Evolutionary conservation across 2,113 vertebrate species (phyloP).

Genomic region (Picathartes gymnocephalus): DNA sequence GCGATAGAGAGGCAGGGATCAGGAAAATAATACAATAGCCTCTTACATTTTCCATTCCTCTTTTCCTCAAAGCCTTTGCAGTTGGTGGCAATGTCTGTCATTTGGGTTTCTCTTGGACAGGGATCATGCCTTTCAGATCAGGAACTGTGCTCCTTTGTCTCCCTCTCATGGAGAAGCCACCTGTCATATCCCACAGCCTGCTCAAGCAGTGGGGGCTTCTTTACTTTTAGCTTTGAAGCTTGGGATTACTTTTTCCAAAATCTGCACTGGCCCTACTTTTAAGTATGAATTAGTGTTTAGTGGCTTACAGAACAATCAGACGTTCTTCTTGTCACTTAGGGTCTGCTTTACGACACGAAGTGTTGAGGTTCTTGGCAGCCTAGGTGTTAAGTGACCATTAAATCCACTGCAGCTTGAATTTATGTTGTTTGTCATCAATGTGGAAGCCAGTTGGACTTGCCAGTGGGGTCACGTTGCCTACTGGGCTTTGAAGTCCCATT

Average conservation of each 20-base stretch:
- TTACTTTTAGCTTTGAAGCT: background rate
- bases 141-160: background rate
- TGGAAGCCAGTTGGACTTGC: background rate
- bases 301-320: background rate
- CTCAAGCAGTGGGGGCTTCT: background rate
- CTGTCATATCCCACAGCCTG: background rate
- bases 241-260: background rate
- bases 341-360: background rate
- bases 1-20: background rate
- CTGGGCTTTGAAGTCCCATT: background rate
- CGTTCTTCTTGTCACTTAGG: background rate
- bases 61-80: background rate
- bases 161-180: background rate
- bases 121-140: background rate
- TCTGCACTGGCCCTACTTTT: background rate
- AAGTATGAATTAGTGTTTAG: background rate
- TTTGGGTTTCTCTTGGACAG: background rate
- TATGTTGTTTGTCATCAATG: rapidly evolving
- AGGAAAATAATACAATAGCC: background rate
- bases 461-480: rapidly evolving
- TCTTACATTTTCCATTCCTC: background rate
- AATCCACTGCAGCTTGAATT: background rate
- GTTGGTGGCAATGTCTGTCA: background rate
- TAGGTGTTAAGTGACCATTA: background rate
- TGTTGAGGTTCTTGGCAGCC: background rate